Evolutionary conservation across 2,888 invertebrate genomes (phyloP), one percentile per base, ranked within the genome.

Genomic region (Dasysyrphus albostriatus): DNA sequence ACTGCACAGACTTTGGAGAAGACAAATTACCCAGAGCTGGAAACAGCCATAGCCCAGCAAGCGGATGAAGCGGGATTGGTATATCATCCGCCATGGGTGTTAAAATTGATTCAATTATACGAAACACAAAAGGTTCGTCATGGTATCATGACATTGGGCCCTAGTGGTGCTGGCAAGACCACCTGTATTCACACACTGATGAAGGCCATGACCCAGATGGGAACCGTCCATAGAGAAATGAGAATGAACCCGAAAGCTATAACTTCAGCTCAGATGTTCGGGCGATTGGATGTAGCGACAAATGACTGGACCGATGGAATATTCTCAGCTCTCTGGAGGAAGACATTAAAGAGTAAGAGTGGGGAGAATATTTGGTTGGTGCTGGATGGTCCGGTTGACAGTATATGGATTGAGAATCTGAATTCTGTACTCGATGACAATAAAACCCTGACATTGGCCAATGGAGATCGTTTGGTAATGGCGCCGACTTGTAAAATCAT

Each of bases 231-330:
- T 93, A 96, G 93, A 4, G 98, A 99, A 94, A 98, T 98, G 98
- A 94, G 98, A 88, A 98, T 99, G 98, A 99, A 99, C 93, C 99
- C 99, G 0, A 99, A 99, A 93, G 97, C 98, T 16, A 98, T 99
- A 90, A 98, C 98, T 14, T 97, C 98, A 0, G 96, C 98, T 0
- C 98, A 99, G 94, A 99, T 99, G 99, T 99, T 99, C 91, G 99
- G 99, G 0, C 95, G 98, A 37, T 93, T 98, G 29, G 98, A 99
- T 91, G 98, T 99, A 0, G 98, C 98, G 3, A 99, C 98, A 1
- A 99, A 99, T 91, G 99, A 99, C 91, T 99, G 99, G 99, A 99
- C 98, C 0, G 98, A 99, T 92, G 99, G 99, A 7, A 98, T 99
- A 90, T 99, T 99, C 93, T 98, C 98, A 0, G 98, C 98, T 0